Evolutionary conservation across 1,140 invertebrate genomes (phyloP).

Genomic region (Drosophila ambigua): DNA sequence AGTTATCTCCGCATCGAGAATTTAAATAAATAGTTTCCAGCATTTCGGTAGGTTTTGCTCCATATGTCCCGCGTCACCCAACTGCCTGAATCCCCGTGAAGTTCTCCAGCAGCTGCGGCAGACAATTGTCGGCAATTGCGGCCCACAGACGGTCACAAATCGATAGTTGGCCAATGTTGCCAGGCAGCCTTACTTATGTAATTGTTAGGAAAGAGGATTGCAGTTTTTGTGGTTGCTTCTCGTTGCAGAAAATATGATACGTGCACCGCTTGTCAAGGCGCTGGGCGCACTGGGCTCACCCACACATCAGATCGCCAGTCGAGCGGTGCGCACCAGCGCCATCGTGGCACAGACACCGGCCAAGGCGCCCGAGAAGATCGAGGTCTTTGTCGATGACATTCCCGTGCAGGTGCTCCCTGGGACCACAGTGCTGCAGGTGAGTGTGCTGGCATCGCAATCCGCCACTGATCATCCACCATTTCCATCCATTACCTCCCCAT

Average conservation of each 20-base stretch:
- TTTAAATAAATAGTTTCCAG: conserved; percentile 74
- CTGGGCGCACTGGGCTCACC: conserved; percentile 81
- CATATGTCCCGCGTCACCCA: background rate
- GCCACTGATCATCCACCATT: background rate
- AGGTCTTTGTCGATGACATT: conserved; percentile 99
- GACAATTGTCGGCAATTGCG: background rate
- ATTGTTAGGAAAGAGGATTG: conserved; percentile 49
- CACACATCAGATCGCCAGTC: conserved; percentile 78
- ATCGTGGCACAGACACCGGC: conserved; percentile 84
- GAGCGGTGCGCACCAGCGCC: conserved; percentile 82
- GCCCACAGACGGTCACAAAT: background rate
- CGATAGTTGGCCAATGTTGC: conserved; percentile 37
- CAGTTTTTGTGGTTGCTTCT: conserved; percentile 38
- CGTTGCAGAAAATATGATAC: conserved; percentile 82
- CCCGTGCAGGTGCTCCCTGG: conserved; percentile 97
- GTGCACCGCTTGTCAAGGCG: conserved; percentile 82
- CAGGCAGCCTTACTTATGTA: conserved; percentile 69
- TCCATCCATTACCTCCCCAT: background rate
- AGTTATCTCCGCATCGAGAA: conserved; percentile 75
- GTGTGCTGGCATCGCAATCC: background rate
- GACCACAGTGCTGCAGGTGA: conserved; percentile 98
- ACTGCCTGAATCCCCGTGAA: too few relatives aligned
- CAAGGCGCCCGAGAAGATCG: conserved; percentile 91
- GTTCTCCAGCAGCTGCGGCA: too few relatives aligned
- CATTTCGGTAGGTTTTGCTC: conserved; percentile 67